Base-by-base conservation (phyloP, 2,113 vertebrate species). In the Puma concolor region DNA sequence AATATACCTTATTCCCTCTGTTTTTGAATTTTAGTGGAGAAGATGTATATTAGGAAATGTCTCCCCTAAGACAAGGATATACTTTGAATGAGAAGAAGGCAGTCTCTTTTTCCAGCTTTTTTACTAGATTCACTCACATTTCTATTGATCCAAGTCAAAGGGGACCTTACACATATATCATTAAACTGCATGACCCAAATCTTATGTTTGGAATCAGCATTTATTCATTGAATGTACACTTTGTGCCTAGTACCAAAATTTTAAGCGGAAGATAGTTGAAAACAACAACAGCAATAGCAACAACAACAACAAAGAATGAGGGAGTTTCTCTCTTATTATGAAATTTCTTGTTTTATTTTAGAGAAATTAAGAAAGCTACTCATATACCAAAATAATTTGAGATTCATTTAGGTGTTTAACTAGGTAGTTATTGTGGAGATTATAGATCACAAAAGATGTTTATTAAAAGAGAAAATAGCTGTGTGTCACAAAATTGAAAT, bases 401-500 rank as follows among this genome's bases (percentile, higher is more conserved):
- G 54, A 88, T 79, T 86, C 50, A 74, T 67, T 48, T 67, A 74
- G 64, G 19, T 91, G 38, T 71, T 89, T 89, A 88, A 38, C n/a
- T 77, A 29, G 2, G 7, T 88, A 7, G 14, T 54, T 84, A 57
- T 44, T 82, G 5, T 82, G 2, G 10, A 74, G 17, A 88, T 54
- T 82, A 57, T 29, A 93, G 33, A 33, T 88, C 67, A 82, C 1
- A 88, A 71, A 57, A 76, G 74, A 79, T 79, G 4, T 80, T 93
- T 84, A 84, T 48, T 54, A 82, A 84, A 23, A 17, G 57, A 76
- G 12, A 67, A 81, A 86, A 92, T 76, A 90, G 64, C 36, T 71
- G 31, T 14, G 31, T 92, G 38, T 96, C 64, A 94, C 12, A 16
- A 69, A 93, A 66, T 87, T 7, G 36, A 94, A 96, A 87, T 74